These are phyloP conservation scores for Toxotes lorentzi DNA, from an alignment of 2,797 vertebrate genomes.

Conservation along the genomic window DNA sequence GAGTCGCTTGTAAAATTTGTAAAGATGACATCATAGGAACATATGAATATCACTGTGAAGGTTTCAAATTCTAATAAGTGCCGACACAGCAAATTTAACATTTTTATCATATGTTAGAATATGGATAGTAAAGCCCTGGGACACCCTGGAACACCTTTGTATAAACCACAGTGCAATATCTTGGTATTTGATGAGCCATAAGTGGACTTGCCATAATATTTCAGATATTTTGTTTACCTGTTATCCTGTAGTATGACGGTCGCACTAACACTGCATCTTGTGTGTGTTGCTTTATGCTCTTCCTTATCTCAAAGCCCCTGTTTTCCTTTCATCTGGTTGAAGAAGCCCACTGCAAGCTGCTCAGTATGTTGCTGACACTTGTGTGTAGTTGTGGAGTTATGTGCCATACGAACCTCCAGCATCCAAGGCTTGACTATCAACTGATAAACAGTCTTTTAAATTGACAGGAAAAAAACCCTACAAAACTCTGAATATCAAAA, in stretches of 20 bases:
- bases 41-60: neutral
- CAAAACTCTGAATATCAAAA: neutral
- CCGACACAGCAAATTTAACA: neutral
- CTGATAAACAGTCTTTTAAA: constrained; percentile 1
- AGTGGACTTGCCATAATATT: neutral
- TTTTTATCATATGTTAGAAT: neutral
- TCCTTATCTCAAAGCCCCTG: neutral
- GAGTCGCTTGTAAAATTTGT: neutral
- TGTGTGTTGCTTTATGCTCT: neutral
- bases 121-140: neutral
- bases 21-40: neutral
- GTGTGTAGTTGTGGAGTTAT: constrained; percentile 16
- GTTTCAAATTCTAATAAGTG: neutral
- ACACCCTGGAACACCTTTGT: neutral
- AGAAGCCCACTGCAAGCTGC: neutral
- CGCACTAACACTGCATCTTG: neutral
- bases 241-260: constrained; percentile 3
- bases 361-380: neutral
- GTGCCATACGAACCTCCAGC: constrained; percentile 7
- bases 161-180: neutral
- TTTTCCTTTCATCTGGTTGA: constrained; percentile 31
- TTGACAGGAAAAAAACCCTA: neutral
- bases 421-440: constrained; percentile 6
- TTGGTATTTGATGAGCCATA: constrained; percentile 20
- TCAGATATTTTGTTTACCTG: constrained; percentile 15